Conservation (phyloP, 2,797 vertebrate species). For the Sebastes iracundus region DNA sequence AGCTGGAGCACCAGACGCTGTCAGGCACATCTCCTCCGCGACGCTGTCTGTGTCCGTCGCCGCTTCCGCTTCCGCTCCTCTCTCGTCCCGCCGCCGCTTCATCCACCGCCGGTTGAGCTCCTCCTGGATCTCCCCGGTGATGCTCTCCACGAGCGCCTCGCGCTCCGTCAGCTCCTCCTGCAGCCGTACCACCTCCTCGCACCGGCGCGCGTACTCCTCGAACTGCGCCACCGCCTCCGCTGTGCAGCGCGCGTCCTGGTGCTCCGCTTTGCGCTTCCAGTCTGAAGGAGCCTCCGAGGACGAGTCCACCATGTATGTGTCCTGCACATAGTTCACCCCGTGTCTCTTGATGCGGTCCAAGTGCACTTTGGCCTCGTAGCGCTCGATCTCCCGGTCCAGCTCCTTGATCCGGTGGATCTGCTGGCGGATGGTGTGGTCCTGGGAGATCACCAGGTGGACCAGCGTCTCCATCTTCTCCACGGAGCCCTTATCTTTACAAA, state of each 20-base stretch:
- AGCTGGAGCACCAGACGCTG: constrained; percentile 3
- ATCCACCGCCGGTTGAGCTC: constrained; percentile 96
- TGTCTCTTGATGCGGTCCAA: constrained; percentile 91
- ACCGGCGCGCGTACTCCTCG: constrained; percentile 87
- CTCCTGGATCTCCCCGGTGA: constrained; percentile 92
- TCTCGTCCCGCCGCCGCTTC: constrained; percentile 87
- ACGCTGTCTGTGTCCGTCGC: constrained; percentile 63
- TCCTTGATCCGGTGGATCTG: constrained; percentile 93
- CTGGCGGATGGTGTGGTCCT: constrained; percentile 97
- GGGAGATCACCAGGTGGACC: constrained; percentile 95
- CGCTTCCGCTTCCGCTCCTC: constrained; percentile 29
- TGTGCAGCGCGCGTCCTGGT: constrained; percentile 37
- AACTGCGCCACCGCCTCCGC: constrained; percentile 76
- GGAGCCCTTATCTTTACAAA: constrained; percentile 77
- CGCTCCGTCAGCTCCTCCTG: constrained; percentile 91
- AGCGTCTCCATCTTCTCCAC: constrained; percentile 95
- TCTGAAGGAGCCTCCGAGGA: constrained; percentile 49
- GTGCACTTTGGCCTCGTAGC: constrained; percentile 91
- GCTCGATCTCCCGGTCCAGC: constrained; percentile 93
- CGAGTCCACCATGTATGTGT: constrained; percentile 91
- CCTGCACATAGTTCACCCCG: constrained; percentile 96
- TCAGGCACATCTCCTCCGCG: constrained; percentile 51
- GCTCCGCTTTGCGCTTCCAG: constrained; percentile 32
- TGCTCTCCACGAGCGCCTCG: constrained; percentile 89
- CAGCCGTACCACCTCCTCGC: constrained; percentile 88